Base-by-base conservation (phyloP, 1,140 invertebrate genomes). In the Aleiodes sp. region DNA sequence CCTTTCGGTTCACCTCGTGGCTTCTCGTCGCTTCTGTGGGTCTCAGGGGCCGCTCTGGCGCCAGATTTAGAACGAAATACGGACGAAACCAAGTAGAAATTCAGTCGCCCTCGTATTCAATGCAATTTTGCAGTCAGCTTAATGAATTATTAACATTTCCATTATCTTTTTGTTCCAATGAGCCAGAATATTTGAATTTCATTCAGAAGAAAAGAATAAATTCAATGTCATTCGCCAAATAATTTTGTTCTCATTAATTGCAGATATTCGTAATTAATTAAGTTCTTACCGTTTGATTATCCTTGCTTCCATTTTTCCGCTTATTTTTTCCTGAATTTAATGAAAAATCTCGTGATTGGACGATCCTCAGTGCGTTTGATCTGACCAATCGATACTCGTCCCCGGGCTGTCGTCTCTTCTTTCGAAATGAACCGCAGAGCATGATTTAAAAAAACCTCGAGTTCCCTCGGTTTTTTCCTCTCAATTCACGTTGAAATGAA, bases 401-500 rank as follows among this genome's bases (percentile, higher is more conserved):
- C 0, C 76, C 79, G 2, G 73, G 59, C n/a, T 76, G 63, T 16
- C 76, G 76, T 59, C 74, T 76, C 31, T 76, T 81, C 65, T 74
- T 79, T 61, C 68, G 78, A 65, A 84, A 81, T 16, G 81, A 78
- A 35, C 80, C 82, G 69, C 82, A 84, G 73, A 84, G 74, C 81
- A 84, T 84, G 66, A 60, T 77, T 61, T 26, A 35, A 21, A 24
- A 19, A 39, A n/a, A 24, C n/a, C 9, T 26, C 10, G n/a, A 29
- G 8, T 8, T 56, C 9, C 0, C 12, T 46, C 7, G 8, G 28
- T 37, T 19, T 3, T 6, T 60, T 43, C 21, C n/a, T 29, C 2
- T 19, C 39, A n/a, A 56, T 35, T 52, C 2, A 43, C 31, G 0
- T 57, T 46, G 12, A 43, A 19, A 43, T 43, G n/a, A 43, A 16